These are phyloP conservation scores for Crotalus horridus DNA, from an alignment of 2,113 vertebrate genomes.

Conservation along the genomic window DNA sequence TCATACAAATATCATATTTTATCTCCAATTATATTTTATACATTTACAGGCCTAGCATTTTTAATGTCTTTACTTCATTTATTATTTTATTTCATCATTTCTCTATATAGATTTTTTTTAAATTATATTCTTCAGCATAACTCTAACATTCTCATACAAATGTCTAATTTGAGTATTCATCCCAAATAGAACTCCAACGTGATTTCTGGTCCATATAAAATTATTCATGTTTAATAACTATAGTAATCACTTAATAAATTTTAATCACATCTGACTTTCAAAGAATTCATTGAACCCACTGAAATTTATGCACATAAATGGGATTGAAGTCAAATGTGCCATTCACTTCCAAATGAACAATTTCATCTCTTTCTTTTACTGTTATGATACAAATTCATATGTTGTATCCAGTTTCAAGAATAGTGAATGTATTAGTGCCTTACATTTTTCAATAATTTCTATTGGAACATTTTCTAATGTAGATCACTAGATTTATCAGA, in stretches of 20 bases:
- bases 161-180: neutral
- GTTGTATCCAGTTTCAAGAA: neutral
- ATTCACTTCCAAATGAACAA: neutral
- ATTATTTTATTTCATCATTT: neutral
- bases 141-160: neutral
- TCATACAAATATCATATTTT: neutral
- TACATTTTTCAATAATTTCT: neutral
- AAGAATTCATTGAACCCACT: neutral
- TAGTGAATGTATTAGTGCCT: neutral
- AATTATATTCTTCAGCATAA: neutral
- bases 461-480: neutral
- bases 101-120: neutral
- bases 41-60: neutral
- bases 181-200: neutral
- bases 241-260: neutral
- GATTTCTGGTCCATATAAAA: neutral
- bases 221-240: neutral
- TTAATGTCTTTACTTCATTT: neutral
- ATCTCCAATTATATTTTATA: neutral
- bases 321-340: neutral
- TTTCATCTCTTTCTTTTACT: neutral
- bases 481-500: accelerated
- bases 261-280: neutral
- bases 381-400: neutral
- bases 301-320: neutral